Conservation (phyloP, 2,888 invertebrate genomes). For the Cryptophagus acutangulus region DNA sequence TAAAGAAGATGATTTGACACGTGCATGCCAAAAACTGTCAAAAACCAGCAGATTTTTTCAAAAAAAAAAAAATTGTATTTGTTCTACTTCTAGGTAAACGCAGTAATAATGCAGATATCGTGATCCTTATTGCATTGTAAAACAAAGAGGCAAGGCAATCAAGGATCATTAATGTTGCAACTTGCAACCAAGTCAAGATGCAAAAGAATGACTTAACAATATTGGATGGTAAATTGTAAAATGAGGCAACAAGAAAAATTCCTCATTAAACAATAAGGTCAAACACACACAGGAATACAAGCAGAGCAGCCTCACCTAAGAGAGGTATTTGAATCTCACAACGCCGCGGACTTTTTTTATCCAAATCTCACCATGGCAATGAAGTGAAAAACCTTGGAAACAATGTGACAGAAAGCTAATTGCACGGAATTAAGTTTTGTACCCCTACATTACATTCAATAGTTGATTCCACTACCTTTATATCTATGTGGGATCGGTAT, state of each 20-base stretch:
- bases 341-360: no score
- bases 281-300: slow-evolving; percentile 37
- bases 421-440: slow-evolving; percentile 28
- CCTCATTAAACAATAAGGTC: slow-evolving; percentile 35
- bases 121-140: slow-evolving; percentile 3
- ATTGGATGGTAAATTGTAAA: slow-evolving; percentile 7
- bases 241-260: slow-evolving; percentile 17
- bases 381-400: slow-evolving; percentile 44
- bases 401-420: slow-evolving; percentile 41
- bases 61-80: no score
- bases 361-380: slow-evolving; percentile 48
- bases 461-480: slow-evolving; percentile 33
- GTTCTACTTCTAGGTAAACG: no score
- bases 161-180: slow-evolving; percentile 10
- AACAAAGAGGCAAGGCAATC: slow-evolving; percentile 9
- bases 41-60: no score
- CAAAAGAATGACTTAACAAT: slow-evolving; percentile 2
- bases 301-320: slow-evolving; percentile 47
- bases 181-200: slow-evolving; percentile 3
- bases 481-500: slow-evolving; percentile 46
- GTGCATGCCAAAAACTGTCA: no score
- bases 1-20: no score
- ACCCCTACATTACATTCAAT: slow-evolving; percentile 26
- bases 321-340: slow-evolving; percentile 43
- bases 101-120: no score